Conservation (phyloP, 2,113 vertebrate species). For the Gavia stellata region DNA sequence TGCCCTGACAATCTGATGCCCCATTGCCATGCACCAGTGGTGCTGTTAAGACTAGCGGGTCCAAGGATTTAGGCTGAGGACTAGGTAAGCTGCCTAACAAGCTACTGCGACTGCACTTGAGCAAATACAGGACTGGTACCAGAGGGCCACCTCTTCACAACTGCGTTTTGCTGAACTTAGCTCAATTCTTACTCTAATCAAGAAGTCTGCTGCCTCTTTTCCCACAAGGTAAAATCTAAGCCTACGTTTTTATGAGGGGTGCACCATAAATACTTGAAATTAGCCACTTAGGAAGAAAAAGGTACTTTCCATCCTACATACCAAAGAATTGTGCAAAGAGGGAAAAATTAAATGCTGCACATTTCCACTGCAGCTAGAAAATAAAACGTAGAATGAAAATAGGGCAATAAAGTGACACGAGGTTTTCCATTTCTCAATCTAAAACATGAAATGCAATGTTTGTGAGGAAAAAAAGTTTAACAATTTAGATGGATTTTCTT, state of each 20-base stretch:
- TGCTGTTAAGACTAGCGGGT: neutral
- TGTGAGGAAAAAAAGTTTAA: neutral
- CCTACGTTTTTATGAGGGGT: neutral
- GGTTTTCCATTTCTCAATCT: neutral
- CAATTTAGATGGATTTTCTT: neutral
- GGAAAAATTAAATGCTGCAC: neutral
- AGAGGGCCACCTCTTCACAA: neutral
- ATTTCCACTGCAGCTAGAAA: neutral
- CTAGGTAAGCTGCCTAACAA: neutral
- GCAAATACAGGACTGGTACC: neutral
- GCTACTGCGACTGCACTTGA: neutral
- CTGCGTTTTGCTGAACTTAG: neutral
- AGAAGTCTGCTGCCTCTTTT: neutral
- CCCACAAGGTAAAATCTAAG: neutral
- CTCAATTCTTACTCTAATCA: neutral
- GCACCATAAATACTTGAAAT: neutral
- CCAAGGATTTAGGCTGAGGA: neutral
- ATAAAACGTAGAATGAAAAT: neutral
- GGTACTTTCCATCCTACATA: neutral
- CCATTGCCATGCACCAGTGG: neutral
- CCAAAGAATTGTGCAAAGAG: neutral
- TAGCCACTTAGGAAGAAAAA: neutral
- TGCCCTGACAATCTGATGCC: neutral
- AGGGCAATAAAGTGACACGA: neutral
- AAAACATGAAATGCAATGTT: neutral